Evolutionary conservation across 2,797 vertebrate species (phyloP), one percentile per base, ranked within the genome.

Genomic region (Pempheris klunzingeri): DNA sequence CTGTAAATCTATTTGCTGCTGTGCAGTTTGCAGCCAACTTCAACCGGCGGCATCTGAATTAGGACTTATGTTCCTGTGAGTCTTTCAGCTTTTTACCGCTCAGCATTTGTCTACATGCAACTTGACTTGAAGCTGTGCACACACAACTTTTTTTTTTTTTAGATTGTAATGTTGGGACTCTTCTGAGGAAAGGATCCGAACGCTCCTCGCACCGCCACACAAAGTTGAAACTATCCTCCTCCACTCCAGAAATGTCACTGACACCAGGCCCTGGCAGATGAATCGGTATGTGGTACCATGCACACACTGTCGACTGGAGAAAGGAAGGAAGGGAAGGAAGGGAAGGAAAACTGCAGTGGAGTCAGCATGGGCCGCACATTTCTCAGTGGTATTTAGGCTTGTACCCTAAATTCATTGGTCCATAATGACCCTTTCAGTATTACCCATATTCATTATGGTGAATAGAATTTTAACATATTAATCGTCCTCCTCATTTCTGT

Each of bases 381-480:
- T 72, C 60, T 66, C 64, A 7, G 57, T 71, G 60, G 14, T 58
- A 47, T 75, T 68, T 41, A 57, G 14, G 43, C 58, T 38, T 63
- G 5, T 24, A 13, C 17, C 17, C 43, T 58, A 32, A 75, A 75
- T 65, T 69, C 41, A 75, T 47, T 59, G 17, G 60, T 73, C 38
- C 43, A 71, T 57, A 75, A 72, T 67, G 43, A 63, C 54, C 69
- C 17, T 11, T 74, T 61, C 57, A 44, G 3, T 71, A 58, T 58
- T 18, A 74, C 24, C 14, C 34, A 26, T 43, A 61, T 57, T 76
- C 54, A 78, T 72, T 17, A 71, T 38, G 14, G 47, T 74, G 62
- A 71, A 66, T 50, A 65, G 7, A 62, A 49, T 58, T 65, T 64
- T 22, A 74, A 81, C 78, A 74, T 66, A 46, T 71, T 69, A 81